phyloP scores from a whole-genome alignment of 1,140 invertebrate species.

The Drosophila novamexicana region DNA sequence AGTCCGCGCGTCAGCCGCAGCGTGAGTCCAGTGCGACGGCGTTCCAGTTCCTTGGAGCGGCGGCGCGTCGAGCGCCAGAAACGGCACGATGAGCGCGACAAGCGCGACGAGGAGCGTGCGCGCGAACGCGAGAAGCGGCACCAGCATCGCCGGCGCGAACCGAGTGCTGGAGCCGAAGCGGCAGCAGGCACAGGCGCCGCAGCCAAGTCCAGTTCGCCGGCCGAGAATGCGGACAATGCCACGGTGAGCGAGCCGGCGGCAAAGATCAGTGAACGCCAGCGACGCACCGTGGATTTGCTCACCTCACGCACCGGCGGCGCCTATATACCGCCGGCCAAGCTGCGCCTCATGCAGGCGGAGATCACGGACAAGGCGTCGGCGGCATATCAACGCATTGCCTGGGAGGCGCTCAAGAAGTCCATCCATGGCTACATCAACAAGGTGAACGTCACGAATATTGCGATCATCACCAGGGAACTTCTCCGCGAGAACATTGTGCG shows the following conservation, averaged over 20 bases:
- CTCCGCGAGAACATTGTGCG: conserved; percentile 98
- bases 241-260: conserved; percentile 72
- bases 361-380: conserved; percentile 96
- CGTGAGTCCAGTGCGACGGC: conserved; percentile 50
- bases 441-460: conserved; percentile 98
- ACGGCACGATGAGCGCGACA: conserved; percentile 70
- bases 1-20: conserved; percentile 51
- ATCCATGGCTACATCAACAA: conserved; percentile 99
- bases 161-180: not conserved
- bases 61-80: conserved; percentile 64
- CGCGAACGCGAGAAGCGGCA: conserved; percentile 61
- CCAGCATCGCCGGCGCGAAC: conserved; percentile 28
- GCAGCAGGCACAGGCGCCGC: not conserved
- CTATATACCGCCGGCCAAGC: conserved; percentile 98
- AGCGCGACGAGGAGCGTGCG: conserved; percentile 57
- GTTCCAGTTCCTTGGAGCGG: conserved; percentile 69
- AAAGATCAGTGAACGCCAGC: conserved; percentile 77
- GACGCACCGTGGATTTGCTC: conserved; percentile 88
- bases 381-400: conserved; percentile 97
- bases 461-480: conserved; percentile 95
- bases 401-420: conserved; percentile 99
- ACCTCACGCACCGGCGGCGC: conserved; percentile 97
- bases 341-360: conserved; percentile 96
- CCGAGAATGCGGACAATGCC: conserved; percentile 60
- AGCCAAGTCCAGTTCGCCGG: not conserved